Percentiles rank a stretch among this genome's conserved stretches.
Evolutionary conservation across 2,113 vertebrate species (phyloP).

Genomic region (Pongo pygmaeus): DNA sequence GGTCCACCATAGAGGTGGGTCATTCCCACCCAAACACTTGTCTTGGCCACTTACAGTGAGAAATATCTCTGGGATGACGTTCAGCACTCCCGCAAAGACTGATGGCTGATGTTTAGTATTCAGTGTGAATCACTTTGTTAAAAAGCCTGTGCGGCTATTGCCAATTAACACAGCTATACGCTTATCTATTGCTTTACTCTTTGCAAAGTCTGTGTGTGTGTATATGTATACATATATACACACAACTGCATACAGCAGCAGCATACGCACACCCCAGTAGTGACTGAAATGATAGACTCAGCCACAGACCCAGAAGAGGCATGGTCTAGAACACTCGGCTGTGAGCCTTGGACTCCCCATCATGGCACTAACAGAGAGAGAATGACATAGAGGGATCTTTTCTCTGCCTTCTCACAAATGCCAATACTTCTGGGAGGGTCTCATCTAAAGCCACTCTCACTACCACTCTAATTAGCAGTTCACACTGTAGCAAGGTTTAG

Average conservation of each 20-base stretch:
- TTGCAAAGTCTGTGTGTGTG: not conserved
- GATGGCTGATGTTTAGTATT: not conserved
- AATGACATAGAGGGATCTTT: not conserved
- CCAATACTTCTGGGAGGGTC: not conserved
- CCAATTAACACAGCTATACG: not conserved
- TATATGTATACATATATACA: not conserved
- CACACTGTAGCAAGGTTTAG: not conserved
- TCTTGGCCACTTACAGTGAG: not conserved
- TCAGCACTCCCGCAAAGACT: not conserved
- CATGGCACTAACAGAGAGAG: not conserved
- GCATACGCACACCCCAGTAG: not conserved
- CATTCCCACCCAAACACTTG: not conserved
- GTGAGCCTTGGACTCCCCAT: not conserved
- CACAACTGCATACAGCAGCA: not conserved
- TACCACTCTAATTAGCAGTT: not conserved
- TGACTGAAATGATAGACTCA: not conserved
- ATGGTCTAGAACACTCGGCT: not conserved
- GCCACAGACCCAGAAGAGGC: not conserved
- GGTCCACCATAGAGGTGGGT: not conserved
- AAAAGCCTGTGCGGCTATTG: not conserved
- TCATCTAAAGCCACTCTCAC: not conserved
- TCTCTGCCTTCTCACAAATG: not conserved
- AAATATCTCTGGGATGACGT: not conserved
- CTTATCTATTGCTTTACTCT: not conserved
- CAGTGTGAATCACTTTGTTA: slow-evolving; percentile 8